A percentile compares a stretch with the other conserved stretches of the same genome.
phyloP scores from a whole-genome alignment of 2,797 vertebrate species.

The Eulemur coronatus region DNA sequence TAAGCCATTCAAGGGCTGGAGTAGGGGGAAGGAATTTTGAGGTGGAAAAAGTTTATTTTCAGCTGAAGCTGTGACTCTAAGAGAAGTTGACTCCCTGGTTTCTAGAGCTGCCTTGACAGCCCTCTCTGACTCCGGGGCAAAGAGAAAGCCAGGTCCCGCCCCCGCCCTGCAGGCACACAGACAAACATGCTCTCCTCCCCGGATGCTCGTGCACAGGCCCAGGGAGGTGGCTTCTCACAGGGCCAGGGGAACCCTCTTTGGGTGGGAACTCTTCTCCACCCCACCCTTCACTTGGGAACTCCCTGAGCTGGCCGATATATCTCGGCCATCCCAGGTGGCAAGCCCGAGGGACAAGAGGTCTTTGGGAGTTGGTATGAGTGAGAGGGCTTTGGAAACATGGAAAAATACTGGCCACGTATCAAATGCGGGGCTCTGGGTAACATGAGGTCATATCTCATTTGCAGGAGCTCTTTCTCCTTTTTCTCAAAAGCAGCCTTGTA shows the following conservation, averaged over 20 bases:
- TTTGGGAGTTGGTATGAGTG: not conserved
- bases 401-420: not conserved
- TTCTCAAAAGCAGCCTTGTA: not conserved
- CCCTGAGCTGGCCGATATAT: conserved; percentile 37
- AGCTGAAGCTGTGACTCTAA: not conserved
- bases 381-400: not conserved
- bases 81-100: not conserved
- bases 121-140: not conserved
- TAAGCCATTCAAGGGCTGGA: not conserved
- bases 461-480: not conserved
- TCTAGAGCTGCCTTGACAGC: not conserved
- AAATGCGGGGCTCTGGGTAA: not conserved
- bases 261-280: conserved; percentile 55
- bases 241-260: conserved; percentile 56
- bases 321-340: conserved; percentile 8
- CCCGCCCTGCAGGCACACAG: not conserved
- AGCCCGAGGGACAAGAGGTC: not conserved
- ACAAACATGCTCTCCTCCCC: conserved; percentile 8
- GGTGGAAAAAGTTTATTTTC: not conserved
- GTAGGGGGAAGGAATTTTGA: not conserved
- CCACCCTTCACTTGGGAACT: conserved; percentile 63
- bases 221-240: not conserved
- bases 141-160: conserved; percentile 6
- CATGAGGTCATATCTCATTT: not conserved
- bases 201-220: conserved; percentile 69